Evolutionary conservation across 2,888 invertebrate species (phyloP).

Genomic region (Leptura quadrifasciata): DNA sequence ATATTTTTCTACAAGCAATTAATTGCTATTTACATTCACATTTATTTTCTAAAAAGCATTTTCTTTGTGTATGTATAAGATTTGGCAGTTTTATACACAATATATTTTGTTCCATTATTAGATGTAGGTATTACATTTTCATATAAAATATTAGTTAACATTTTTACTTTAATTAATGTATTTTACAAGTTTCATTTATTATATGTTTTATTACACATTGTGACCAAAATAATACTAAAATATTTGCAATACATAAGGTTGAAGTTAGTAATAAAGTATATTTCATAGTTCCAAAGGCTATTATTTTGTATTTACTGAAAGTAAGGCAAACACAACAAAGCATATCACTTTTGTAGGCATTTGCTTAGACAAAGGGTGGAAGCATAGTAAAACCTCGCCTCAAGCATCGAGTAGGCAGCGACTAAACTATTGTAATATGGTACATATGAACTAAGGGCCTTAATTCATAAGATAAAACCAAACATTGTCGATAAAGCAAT

Average conservation of each 20-base stretch:
- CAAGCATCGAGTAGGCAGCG: too few species aligned
- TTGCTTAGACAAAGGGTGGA: too few species aligned
- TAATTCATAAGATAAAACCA: too few species aligned
- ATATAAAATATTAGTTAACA: slow-evolving; percentile 55
- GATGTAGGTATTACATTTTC: slow-evolving; percentile 48
- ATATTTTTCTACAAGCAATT: neutral
- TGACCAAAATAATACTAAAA: slow-evolving; percentile 23
- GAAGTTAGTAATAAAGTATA: neutral
- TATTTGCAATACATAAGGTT: neutral
- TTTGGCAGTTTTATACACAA: slow-evolving; percentile 42
- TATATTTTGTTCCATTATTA: slow-evolving; percentile 46
- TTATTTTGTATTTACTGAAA: neutral
- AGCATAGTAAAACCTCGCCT: too few species aligned
- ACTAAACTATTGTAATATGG: too few species aligned
- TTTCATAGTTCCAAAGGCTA: neutral
- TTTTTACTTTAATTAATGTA: slow-evolving; percentile 44
- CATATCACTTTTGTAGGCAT: too few species aligned
- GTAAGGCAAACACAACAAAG: neutral
- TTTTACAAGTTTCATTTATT: slow-evolving; percentile 41
- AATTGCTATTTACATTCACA: neutral
- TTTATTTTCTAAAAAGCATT: neutral
- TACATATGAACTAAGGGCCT: too few species aligned
- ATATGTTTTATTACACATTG: slow-evolving; percentile 18
- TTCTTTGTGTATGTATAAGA: slow-evolving; percentile 44
- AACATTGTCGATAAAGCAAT: too few species aligned